phyloP scores from a whole-genome alignment of 2,888 invertebrate species.

The Polydrusus cervinus region DNA sequence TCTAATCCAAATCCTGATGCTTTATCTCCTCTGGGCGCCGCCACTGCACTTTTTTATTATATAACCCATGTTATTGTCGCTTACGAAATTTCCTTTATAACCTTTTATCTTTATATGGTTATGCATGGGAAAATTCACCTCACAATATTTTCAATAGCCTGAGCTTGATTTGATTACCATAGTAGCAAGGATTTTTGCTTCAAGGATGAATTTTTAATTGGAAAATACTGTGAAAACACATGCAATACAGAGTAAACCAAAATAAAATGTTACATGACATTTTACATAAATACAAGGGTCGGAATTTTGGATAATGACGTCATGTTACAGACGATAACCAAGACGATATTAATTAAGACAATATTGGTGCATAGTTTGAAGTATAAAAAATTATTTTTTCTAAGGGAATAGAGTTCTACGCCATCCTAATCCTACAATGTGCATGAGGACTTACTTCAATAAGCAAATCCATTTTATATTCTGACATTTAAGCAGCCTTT shows the following conservation, averaged over 20 bases:
- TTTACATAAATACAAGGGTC: no score
- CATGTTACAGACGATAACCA: no score
- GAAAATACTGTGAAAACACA: constrained; percentile 17
- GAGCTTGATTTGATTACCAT: constrained; percentile 15
- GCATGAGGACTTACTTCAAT: no score
- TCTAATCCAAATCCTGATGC: no score
- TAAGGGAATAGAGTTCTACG: no score
- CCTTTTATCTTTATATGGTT: constrained; percentile 10
- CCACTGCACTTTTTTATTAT: background rate
- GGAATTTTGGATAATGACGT: no score
- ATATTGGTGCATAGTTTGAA: no score
- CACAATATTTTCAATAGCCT: constrained; percentile 15
- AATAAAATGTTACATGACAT: background rate
- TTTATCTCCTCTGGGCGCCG: background rate
- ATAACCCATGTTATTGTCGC: background rate
- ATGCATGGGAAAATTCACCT: constrained; percentile 25
- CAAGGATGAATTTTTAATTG: constrained; percentile 26
- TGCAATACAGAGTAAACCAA: background rate
- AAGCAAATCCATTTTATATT: no score
- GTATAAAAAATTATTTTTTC: no score
- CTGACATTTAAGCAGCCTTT: no score
- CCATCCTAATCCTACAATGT: no score
- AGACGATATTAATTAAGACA: no score
- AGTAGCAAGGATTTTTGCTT: constrained; percentile 31
- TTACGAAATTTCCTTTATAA: constrained; percentile 11